Percentiles rank a stretch among this genome's conserved stretches.
phyloP scores from a whole-genome alignment of 2,113 vertebrate genomes.

The Anarrhichthys ocellatus region DNA sequence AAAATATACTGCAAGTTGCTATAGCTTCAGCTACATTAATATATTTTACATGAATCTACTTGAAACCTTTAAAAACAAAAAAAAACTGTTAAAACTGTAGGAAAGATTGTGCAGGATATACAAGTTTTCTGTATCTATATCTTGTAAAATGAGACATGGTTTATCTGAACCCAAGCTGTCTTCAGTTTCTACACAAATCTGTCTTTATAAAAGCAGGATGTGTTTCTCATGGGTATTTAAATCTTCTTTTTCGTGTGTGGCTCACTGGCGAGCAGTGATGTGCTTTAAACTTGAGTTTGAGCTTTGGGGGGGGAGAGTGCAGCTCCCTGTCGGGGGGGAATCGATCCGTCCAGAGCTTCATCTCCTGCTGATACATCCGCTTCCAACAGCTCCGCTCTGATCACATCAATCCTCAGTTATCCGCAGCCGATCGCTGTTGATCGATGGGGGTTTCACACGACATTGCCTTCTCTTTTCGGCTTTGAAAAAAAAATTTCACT shows the following conservation, averaged over 20 bases:
- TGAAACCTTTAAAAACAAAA: not conserved
- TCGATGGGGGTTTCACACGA: not conserved
- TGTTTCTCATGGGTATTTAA: not conserved
- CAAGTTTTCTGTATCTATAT: not conserved
- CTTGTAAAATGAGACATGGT: not conserved
- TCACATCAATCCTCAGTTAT: constrained; percentile 45
- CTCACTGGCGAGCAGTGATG: constrained; percentile 1
- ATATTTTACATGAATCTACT: not conserved
- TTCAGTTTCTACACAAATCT: not conserved
- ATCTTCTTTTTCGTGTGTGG: not conserved
- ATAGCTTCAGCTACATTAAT: not conserved
- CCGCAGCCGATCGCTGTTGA: constrained; percentile 27
- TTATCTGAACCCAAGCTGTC: not conserved
- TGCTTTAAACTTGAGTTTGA: not conserved
- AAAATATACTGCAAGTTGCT: not conserved
- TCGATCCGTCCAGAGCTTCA: constrained; percentile 47
- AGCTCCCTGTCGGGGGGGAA: constrained; percentile 36
- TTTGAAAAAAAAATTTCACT: not conserved
- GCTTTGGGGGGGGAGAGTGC: not conserved
- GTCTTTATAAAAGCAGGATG: not conserved
- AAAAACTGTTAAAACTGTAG: not conserved
- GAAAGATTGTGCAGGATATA: not conserved
- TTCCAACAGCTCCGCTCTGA: constrained; percentile 33
- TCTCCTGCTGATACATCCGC: constrained; percentile 37
- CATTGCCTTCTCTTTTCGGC: not conserved